Base-by-base conservation (phyloP, 1,140 invertebrate genomes). In the Nomia melanderi region DNA sequence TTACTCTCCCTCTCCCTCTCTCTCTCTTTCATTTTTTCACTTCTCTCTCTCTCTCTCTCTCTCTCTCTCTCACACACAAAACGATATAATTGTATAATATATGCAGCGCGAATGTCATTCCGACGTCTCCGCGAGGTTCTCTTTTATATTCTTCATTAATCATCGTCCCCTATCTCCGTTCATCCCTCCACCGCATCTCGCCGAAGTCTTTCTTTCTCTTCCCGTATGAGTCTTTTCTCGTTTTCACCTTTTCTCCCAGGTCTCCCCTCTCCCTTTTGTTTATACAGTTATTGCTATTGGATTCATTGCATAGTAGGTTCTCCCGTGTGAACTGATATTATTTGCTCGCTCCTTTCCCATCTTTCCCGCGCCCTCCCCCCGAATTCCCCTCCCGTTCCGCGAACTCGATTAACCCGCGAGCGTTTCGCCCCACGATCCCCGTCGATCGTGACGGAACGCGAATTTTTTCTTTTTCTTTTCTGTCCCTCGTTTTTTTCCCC, bases 221-320 rank as follows among this genome's bases (percentile, higher is more conserved):
- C 41, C 71, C 60, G 2, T 63, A 41, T 62, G n/a, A 29, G 20
- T 62, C 20, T 64, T 54, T 39, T 50, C n/a, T 36, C 23, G 14
- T 39, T 53, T 50, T 27, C 36, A 9, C 36, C 12, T 12, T 39
- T 12, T 39, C 41, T 17, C 41, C 20, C 41, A 0, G 1, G n/a
- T n/a, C n/a, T n/a, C n/a, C n/a, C 5, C 41, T 77, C 27, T 44
- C 14, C 20, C 41, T 44, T 69, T 81, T 78, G 75, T 84, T 86
- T 79, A 83, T 84, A 87, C 82, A 81, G 87, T 91, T 90, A 91
- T 91, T 91, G 89, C 90, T 91, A 91, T 91, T 87, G 88, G 85
- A 89, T 91, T 90, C 89, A 90, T 90, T 90, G 86, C 88, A 86
- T 88, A 87, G 79, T 89, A 85, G 80, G 78, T 89, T 88, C 84